Evolutionary conservation across 2,797 vertebrate species (phyloP).

Genomic region (Fratercula arctica): DNA sequence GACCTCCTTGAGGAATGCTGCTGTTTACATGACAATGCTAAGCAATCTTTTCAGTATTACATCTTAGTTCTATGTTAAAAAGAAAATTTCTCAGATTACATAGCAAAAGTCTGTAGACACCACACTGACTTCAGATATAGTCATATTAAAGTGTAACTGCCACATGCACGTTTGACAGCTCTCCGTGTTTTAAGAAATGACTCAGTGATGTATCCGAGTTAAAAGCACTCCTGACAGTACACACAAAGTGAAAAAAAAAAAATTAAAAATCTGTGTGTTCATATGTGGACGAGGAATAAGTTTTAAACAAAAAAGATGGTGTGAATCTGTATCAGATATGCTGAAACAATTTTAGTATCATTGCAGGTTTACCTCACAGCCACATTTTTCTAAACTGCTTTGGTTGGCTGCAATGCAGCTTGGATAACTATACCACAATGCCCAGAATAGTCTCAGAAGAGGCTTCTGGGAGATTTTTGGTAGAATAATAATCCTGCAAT

Average conservation of each 20-base stretch:
- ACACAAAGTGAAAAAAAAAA: background rate
- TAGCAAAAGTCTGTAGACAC: background rate
- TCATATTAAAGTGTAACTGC: background rate
- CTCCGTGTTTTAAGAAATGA: background rate
- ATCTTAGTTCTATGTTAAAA: background rate
- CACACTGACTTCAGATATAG: background rate
- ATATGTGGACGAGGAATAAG: background rate
- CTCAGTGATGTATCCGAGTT: background rate
- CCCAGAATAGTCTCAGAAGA: background rate
- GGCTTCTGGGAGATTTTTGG: background rate
- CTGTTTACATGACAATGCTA: background rate
- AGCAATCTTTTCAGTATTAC: background rate
- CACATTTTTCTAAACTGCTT: background rate
- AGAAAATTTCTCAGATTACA: background rate
- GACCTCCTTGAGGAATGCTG: background rate
- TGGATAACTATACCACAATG: background rate
- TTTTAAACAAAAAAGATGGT: background rate
- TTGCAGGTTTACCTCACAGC: background rate
- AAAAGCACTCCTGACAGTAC: background rate
- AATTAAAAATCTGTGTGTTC: rapidly evolving
- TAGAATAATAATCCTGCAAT: background rate
- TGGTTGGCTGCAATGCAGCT: background rate
- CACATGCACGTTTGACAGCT: background rate
- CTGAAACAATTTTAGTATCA: background rate
- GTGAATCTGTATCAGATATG: background rate